Base-by-base conservation (phyloP, 2,797 vertebrate genomes). In the Arctocebus calabarensis region DNA sequence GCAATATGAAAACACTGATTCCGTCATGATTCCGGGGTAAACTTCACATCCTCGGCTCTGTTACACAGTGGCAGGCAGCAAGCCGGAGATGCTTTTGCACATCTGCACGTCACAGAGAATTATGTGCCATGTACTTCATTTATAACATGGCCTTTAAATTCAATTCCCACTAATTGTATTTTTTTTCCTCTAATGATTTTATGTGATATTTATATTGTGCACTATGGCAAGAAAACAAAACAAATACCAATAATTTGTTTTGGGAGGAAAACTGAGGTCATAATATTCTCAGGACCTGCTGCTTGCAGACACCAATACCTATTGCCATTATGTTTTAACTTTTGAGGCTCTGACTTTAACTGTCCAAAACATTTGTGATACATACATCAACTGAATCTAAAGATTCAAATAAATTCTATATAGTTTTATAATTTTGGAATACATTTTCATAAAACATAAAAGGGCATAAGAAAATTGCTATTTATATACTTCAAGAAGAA, bases 391-490 rank as follows among this genome's bases (percentile, higher is more conserved):
- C 94, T 97, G 95, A 98, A 96, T 71, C 91, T 94, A 97, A 97
- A 91, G 81, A 97, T 97, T 97, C 91, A 95, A 96, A 96, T 0
- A 96, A 93, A 92, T 94, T 97, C 95, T 97, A 97, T 85, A 95
- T 62, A 97, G 92, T 81, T 94, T 78, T 83, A 92, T 45, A 9
- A 84, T 29, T 88, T 88, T 13, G 61, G 17, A 55, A 68, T 52
- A 82, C 48, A 94, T 84, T 96, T 97, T 97, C 84, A 88, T 91
- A 97, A 97, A 97, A 97, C 81, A 91, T 81, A 82, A 96, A 97
- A 96, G 98, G 95, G 96, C 94, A 91, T n/a, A 98, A 97, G 97
- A 97, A 97, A 97, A 97, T 97, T 97, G 84, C 20, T 89, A 77
- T 95, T 96, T 97, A 97, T 96, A 96, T 70, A 93, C 81, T 96